These are phyloP conservation scores for Tachuris rubrigastra DNA, from an alignment of 2,113 vertebrate genomes.

Conservation along the genomic window DNA sequence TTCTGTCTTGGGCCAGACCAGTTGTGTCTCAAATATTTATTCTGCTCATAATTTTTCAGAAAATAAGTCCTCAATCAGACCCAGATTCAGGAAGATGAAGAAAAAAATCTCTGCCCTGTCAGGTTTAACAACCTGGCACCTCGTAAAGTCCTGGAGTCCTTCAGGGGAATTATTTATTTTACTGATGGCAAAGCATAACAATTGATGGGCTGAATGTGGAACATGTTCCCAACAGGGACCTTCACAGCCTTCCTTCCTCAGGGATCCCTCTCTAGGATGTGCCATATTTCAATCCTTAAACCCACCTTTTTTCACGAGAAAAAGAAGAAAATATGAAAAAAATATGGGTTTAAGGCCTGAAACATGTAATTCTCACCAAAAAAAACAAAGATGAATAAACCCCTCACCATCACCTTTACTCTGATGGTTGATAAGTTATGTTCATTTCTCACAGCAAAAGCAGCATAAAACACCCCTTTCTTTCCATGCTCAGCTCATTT, in stretches of 20 bases:
- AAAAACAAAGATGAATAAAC: not conserved
- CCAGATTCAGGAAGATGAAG: not conserved
- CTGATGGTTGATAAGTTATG: not conserved
- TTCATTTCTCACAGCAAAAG: not conserved
- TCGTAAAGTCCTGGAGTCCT: not conserved
- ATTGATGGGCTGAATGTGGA: not conserved
- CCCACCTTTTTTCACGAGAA: not conserved
- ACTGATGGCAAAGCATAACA: fast-evolving
- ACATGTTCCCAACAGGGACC: not conserved
- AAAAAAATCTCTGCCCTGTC: not conserved
- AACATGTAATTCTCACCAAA: not conserved
- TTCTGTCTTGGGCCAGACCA: not conserved
- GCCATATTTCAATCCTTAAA: not conserved
- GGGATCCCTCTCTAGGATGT: not conserved
- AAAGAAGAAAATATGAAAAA: not conserved
- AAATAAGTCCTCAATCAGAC: not conserved
- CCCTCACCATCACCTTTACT: not conserved
- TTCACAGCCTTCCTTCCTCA: not conserved
- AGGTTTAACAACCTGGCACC: not conserved
- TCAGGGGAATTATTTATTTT: fast-evolving
- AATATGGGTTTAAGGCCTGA: not conserved
- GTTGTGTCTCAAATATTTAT: not conserved
- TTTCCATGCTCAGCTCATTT: not conserved
- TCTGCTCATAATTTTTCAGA: not conserved
- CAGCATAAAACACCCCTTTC: not conserved